Conservation (phyloP, 2,113 vertebrate species). For the Bubo scandiacus region DNA sequence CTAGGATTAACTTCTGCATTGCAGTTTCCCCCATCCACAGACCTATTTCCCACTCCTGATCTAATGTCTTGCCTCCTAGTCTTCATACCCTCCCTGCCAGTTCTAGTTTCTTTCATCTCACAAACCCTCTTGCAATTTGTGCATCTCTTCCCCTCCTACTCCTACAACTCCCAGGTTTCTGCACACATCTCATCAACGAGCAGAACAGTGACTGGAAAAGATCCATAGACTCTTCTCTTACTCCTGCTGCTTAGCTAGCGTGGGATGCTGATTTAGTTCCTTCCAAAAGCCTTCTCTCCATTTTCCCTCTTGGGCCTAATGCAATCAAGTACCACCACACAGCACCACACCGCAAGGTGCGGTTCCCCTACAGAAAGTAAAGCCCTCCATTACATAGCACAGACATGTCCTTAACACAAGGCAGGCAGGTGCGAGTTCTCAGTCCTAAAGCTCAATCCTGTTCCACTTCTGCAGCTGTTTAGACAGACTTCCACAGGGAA, state of each 20-base stretch:
- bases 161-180: neutral
- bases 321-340: neutral
- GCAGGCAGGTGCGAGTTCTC: neutral
- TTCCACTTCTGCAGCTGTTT: neutral
- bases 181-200: neutral
- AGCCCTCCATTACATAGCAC: neutral
- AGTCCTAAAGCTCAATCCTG: neutral
- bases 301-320: neutral
- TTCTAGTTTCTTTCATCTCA: neutral
- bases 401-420: neutral
- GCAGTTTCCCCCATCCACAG: neutral
- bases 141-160: neutral
- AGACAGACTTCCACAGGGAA: neutral
- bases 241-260: neutral
- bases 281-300: neutral
- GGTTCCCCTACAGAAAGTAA: neutral
- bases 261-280: too few species aligned
- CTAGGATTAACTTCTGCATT: neutral
- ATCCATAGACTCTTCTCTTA: neutral
- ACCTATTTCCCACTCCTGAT: neutral
- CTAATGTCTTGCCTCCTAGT: neutral
- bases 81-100: neutral
- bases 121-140: neutral
- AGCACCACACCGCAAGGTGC: neutral
- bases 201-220: neutral